Base-by-base conservation (phyloP, 2,888 invertebrate genomes). In the Melanostoma scalare region DNA sequence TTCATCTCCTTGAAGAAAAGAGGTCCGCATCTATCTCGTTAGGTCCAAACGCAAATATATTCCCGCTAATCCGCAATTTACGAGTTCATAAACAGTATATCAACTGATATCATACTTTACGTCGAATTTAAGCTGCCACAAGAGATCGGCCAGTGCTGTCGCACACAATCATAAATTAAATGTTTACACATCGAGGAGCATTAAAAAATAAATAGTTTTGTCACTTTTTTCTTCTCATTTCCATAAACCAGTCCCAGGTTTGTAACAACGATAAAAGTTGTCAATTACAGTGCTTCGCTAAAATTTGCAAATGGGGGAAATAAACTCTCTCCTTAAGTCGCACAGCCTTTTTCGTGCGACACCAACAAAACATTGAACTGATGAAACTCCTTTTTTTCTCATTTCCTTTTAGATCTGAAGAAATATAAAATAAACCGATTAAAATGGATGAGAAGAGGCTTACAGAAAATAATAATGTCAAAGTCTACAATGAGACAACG, bases 401-500 rank as follows among this genome's bases (percentile, higher is more conserved):
- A 3, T 78, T 58, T 60, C 30, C 5, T 79, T 79, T 56, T 42
- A 79, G 74, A 69, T 74, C 40, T 69, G 6, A 20, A 30, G 30
- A 38, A 4, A 9, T 20, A 33, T 9, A 30, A 1, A 40, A 53
- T 38, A 73, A 78, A 48, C 63, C 44, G 20, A 56, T 33, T 36
- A 65, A 65, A 58, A 82, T 82, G 82, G 78, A 82, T n/a, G 69
- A 69, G 42, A 58, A 50, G 63, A 72, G 72, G 42, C 52, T 85
- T 10, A 85, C 80, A 6, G 80, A 89, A 36, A 88, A 87, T 73
- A 88, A 88, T 60, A 87, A 87, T 50, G 78, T 87, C 6, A 58
- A 76, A 46, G 90, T 90, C 63, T 90, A 90, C 86, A 88, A 90
- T 84, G 88, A 86, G 77, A 90, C 90, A 30, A 90, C 90, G 31